Base-by-base conservation (phyloP, 2,113 vertebrate genomes). In the Chloebia gouldiae region DNA sequence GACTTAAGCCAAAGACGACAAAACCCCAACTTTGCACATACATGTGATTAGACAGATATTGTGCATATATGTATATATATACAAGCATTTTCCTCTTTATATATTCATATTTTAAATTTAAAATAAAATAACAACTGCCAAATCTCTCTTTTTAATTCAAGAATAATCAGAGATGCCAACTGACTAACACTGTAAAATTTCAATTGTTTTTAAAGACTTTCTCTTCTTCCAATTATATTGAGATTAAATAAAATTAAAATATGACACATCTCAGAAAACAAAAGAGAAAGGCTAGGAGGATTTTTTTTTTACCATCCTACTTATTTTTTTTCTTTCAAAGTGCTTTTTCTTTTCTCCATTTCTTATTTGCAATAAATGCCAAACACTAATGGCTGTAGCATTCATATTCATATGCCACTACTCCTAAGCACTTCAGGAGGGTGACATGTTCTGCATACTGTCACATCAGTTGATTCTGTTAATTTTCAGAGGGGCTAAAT, bases 401-500 rank as follows among this genome's bases (percentile, higher is more conserved):
- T 28, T 88, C 19, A 15, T 14, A 22, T 8, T 10, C 0, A 0
- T 19, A 10, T 71, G 12, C 30, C 51, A 54, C 35, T 50, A 9
- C 14, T 60, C 13, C 40, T n/a, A 19, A 85, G 31, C 44, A n/a
- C 16, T 79, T 78, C 35, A 42, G 23, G 27, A 45, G 12, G n/a
- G 24, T 24, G 37, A 45, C 27, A 9, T 8, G 31, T 13, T 7
- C 53, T 4, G 3, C 60, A 65, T 1, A 0, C 9, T 35, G 39
- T 31, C 51, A 65, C 20, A 5, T 72, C 18, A 49, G 44, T 53
- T 42, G 14, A 23, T 40, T 71, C 31, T 71, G 28, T 28, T 85
- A 33, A 68, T 85, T 90, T 94, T 79, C 64, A 76, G 44, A 31
- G 45, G 39, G 19, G 19, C 24, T 72, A 49, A 44, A 28, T 53